These are phyloP conservation scores for Delphinapterus leucas DNA, from an alignment of 2,113 vertebrate species.

Conservation along the genomic window DNA sequence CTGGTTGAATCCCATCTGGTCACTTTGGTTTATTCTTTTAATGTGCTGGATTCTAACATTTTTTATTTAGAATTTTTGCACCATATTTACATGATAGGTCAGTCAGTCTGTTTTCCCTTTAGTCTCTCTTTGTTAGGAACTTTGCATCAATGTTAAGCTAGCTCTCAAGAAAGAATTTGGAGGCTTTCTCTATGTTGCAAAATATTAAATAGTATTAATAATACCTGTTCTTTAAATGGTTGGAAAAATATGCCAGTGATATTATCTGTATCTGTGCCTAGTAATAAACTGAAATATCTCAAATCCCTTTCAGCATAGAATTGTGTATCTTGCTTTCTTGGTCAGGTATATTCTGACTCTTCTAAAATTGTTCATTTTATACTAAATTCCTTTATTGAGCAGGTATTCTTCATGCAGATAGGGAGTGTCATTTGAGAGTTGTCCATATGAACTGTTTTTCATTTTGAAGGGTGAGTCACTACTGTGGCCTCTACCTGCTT, in stretches of 20 bases:
- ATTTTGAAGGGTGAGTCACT: not conserved
- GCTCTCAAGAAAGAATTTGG: not conserved
- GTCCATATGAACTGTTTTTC: not conserved
- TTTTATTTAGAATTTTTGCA: slow-evolving; percentile 8
- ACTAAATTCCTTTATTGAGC: not conserved
- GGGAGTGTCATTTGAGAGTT: not conserved
- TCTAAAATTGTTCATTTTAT: slow-evolving; percentile 4
- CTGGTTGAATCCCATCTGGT: not conserved
- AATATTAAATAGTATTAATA: slow-evolving; percentile 24
- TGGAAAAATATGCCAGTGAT: not conserved
- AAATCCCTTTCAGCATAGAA: slow-evolving; percentile 9
- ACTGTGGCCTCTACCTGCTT: not conserved
- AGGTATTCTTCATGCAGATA: not conserved
- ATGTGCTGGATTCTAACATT: not conserved
- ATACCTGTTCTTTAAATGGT: not conserved
- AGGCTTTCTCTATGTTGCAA: not conserved
- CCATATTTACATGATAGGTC: not conserved
- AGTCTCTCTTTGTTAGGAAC: not conserved
- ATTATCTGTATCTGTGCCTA: not conserved
- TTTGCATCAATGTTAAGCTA: not conserved
- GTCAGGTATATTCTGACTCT: not conserved
- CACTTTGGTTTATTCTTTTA: not conserved
- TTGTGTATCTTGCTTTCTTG: not conserved
- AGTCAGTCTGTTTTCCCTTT: not conserved
- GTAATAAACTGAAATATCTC: not conserved